Evolutionary conservation across 2,113 vertebrate genomes (phyloP), one percentile per base, ranked within the genome.

Genomic region (Myotis yumanensis): DNA sequence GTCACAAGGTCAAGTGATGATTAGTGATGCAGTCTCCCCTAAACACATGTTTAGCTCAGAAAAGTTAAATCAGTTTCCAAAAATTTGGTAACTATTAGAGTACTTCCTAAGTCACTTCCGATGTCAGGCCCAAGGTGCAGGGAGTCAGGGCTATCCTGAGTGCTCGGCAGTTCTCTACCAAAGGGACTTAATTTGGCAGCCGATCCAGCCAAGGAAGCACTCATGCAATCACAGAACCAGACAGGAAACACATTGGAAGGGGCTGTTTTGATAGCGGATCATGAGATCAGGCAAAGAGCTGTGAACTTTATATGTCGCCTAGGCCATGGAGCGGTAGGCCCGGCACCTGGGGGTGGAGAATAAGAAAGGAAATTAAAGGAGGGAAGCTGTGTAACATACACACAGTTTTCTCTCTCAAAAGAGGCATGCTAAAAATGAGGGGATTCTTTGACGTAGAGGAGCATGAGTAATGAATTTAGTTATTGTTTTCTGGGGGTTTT

Each of bases 31-130:
- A 98, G 99, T 98, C 99, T 99, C 98, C 98, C 96, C 98, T 98
- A 98, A 99, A 99, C 99, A 99, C 97, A 98, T 99, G 99, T 99
- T 99, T 99, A 99, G 98, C 97, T 96, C 98, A 95, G 95, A 97
- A 98, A 98, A 98, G 89, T 98, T 97, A 97, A 98, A 98, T 98
- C 98, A 97, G 98, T 98, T 99, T 98, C 98, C 98, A 98, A 98
- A 99, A 99, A 98, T 99, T 99, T 99, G 99, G 99, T 99, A 99
- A 99, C 99, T 98, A 99, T 99, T 99, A 99, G 97, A 98, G 98
- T 94, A 99, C 99, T 99, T 99, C 99, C 99, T 98, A 99, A 98
- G 99, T 98, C 98, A 99, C 98, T 99, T 99, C 99, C 99, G 99
- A 99, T 98, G 99, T 99, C 98, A 98, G 98, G 97, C 98, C 98